Evolutionary conservation across 1,140 invertebrate genomes (phyloP), one percentile per base, ranked within the genome.

Genomic region (Lepidostoma basale): DNA sequence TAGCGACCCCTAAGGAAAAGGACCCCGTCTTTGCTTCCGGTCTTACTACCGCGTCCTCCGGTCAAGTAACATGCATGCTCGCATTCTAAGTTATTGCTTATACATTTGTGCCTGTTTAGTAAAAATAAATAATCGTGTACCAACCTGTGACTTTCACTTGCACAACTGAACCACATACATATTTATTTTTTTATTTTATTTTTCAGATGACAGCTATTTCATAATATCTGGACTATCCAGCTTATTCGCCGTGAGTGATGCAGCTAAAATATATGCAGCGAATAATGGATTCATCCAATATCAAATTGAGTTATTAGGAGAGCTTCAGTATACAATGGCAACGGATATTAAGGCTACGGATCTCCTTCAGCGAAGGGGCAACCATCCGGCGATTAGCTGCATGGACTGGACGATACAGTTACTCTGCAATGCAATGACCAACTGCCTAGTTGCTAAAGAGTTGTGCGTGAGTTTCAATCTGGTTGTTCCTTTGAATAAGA

Each of bases 401-500:
- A 58, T 72, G 22, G 45, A 69, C 39, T 72, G 67, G 67, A 69
- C 63, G 5, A 22, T 72, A 26, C 30, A 67, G 22, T 8, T 69
- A 10, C 22, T 72, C 9, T 69, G 67, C 26, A 72, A 72, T 20
- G 4, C 49, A 1, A 56, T 72, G 33, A 63, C 36, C 23, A 72
- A 72, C 42, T 69, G 63, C 33, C 9, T 16, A 5, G 36, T n/a
- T 8, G 67, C 67, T 9, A 72, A 72, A 67, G 62, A 72, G 14
- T 18, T 56, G 18, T 67, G 70, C 40, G 63, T 45, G 3, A 62
- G 64, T 20, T 12, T 30, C 20, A 69, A 67, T 59, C 44, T 72
- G 42, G 16, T 69, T 4, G 39, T 63, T 22, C 70, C 70, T n/a
- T 45, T 72, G 1, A 72, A 72, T 45, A 72, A 72, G 42, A 12